Conservation (phyloP, 1,140 invertebrate genomes). For the Orius insidiosus region DNA sequence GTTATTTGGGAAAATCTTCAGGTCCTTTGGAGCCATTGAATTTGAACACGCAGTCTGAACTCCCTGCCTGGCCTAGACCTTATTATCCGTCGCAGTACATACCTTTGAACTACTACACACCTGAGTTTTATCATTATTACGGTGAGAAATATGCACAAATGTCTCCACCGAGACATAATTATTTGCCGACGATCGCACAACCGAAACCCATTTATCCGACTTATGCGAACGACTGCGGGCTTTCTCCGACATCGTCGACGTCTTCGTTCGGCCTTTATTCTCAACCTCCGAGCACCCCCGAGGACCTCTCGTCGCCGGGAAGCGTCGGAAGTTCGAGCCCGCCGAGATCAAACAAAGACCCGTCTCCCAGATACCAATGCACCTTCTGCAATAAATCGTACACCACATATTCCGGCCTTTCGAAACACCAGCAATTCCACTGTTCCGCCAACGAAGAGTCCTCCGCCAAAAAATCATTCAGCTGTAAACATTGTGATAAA, state of each 20-base stretch:
- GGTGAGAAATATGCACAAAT: constrained; percentile 18
- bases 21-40: constrained; percentile 32
- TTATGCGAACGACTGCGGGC: constrained; percentile 25
- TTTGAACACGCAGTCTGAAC: constrained; percentile 29
- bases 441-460: constrained; percentile 69
- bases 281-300: constrained; percentile 29
- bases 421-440: constrained; percentile 92
- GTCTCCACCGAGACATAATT: constrained; percentile 19
- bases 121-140: constrained; percentile 19
- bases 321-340: constrained; percentile 25
- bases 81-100: constrained; percentile 28
- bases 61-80: constrained; percentile 24
- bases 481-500: constrained; percentile 92
- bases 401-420: constrained; percentile 87
- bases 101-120: constrained; percentile 22
- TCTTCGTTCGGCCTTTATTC: constrained; percentile 23
- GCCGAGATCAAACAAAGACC: constrained; percentile 20
- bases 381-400: constrained; percentile 87
- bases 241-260: constrained; percentile 35
- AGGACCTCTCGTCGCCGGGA: constrained; percentile 31
- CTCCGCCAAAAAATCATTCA: constrained; percentile 77
- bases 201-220: constrained; percentile 28
- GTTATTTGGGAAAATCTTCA: constrained; percentile 25
- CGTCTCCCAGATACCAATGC: constrained; percentile 65
- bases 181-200: constrained; percentile 23